Conservation (phyloP, 2,113 vertebrate genomes). For the Leptosomus discolor region DNA sequence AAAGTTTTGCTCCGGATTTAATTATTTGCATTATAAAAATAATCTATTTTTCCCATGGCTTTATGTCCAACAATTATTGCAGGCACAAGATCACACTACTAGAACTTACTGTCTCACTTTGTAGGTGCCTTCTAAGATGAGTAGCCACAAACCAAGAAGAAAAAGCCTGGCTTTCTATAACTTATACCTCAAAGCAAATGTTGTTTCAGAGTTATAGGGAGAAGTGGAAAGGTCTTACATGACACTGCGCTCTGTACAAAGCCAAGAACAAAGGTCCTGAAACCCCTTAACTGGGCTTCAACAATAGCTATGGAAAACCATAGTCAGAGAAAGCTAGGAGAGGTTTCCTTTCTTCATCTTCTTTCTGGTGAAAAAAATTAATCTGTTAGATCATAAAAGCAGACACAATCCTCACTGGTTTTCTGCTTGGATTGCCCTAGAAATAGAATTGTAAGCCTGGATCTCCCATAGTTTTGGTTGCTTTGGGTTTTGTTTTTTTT, state of each 20-base stretch:
- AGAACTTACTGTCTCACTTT: background rate
- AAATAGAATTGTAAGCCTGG: background rate
- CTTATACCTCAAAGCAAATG: background rate
- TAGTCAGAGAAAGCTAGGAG: background rate
- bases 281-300: background rate
- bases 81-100: background rate
- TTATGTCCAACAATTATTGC: background rate
- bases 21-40: background rate
- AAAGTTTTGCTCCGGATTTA: background rate
- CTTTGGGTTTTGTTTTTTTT: background rate
- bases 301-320: constrained; percentile 23
- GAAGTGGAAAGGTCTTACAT: background rate
- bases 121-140: background rate
- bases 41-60: background rate
- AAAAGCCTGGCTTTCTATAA: background rate
- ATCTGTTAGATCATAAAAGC: background rate
- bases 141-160: background rate
- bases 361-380: background rate
- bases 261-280: constrained; percentile 4
- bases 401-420: background rate
- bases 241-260: background rate
- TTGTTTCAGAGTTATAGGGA: background rate
- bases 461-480: background rate
- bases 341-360: constrained; percentile 30
- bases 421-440: background rate